Conservation (phyloP, 92 coral and sea anemone species). For the Anthopleura xanthogrammica region DNA sequence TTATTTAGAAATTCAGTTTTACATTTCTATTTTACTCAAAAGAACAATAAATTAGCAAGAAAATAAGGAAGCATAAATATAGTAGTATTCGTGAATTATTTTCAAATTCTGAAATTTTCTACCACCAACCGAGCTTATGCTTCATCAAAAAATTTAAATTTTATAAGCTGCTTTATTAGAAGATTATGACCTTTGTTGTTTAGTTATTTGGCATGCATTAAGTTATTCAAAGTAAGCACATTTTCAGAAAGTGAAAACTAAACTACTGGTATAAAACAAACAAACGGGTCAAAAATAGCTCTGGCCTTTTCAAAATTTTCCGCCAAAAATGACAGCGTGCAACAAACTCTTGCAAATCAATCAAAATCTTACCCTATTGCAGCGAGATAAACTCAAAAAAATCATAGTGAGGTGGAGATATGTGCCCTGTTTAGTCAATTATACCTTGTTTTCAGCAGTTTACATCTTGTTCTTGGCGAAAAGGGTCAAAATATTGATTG, state of each 20-base stretch:
- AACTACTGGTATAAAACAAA: not conserved
- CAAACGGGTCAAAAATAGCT: not conserved
- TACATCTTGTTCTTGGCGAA: constrained; percentile 1
- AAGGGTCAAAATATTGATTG: not conserved
- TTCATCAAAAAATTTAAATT: too few species aligned
- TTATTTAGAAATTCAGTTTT: too few species aligned
- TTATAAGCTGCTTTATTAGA: too few species aligned
- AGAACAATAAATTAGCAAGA: too few species aligned
- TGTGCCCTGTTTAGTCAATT: not conserved
- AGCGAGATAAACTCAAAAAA: not conserved
- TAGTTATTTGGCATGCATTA: not conserved
- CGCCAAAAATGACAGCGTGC: not conserved
- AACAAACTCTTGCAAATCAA: not conserved
- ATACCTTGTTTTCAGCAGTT: constrained; percentile 19
- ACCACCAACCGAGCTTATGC: too few species aligned
- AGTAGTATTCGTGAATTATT: too few species aligned
- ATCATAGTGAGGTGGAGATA: not conserved
- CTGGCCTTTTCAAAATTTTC: not conserved
- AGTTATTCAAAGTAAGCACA: constrained; percentile 1
- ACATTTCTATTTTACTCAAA: too few species aligned
- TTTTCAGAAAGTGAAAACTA: constrained; percentile 9
- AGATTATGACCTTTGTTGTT: too few species aligned
- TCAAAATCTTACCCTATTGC: not conserved
- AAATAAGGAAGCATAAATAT: too few species aligned
- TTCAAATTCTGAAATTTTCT: too few species aligned